Percentiles rank a stretch among this genome's conserved stretches.
These are phyloP conservation scores for Caiman crocodilus DNA, from an alignment of 2,797 vertebrate genomes.

Conservation along the genomic window DNA sequence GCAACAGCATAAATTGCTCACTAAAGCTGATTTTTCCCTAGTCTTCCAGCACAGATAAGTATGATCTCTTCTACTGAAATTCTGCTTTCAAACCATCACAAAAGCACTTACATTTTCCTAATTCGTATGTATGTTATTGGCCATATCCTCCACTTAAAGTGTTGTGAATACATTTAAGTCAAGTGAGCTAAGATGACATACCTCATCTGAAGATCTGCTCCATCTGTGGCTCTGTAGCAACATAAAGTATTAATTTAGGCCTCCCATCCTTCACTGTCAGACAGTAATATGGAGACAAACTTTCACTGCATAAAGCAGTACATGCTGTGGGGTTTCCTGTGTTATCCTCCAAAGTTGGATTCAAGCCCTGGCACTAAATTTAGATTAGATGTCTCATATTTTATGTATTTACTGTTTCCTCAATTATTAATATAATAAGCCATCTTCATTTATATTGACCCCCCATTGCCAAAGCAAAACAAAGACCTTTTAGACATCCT, in stretches of 20 bases:
- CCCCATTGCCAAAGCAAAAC: not conserved
- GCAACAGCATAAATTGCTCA: not conserved
- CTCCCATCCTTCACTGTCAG: not conserved
- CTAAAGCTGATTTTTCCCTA: not conserved
- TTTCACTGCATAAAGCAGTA: not conserved
- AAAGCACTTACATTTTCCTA: not conserved
- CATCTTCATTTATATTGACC: constrained; percentile 3
- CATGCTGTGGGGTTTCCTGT: constrained; percentile 43
- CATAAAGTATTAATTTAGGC: not conserved
- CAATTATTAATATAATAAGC: constrained; percentile 55
- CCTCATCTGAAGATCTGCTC: not conserved
- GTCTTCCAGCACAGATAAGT: not conserved
- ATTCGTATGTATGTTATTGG: not conserved
- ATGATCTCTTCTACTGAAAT: not conserved
- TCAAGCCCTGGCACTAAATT: constrained; percentile 42
- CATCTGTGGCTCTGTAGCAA: not conserved
- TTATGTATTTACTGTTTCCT: constrained; percentile 68
- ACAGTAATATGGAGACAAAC: not conserved
- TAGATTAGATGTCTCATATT: constrained; percentile 31
- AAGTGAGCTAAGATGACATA: accelerated
- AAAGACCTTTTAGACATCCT: constrained; percentile 28
- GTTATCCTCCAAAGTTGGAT: constrained; percentile 24
- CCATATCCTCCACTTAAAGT: accelerated
- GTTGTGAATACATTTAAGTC: accelerated
- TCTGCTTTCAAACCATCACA: not conserved